Conservation (phyloP, 2,113 vertebrate genomes). For the Delphinus delphis region DNA sequence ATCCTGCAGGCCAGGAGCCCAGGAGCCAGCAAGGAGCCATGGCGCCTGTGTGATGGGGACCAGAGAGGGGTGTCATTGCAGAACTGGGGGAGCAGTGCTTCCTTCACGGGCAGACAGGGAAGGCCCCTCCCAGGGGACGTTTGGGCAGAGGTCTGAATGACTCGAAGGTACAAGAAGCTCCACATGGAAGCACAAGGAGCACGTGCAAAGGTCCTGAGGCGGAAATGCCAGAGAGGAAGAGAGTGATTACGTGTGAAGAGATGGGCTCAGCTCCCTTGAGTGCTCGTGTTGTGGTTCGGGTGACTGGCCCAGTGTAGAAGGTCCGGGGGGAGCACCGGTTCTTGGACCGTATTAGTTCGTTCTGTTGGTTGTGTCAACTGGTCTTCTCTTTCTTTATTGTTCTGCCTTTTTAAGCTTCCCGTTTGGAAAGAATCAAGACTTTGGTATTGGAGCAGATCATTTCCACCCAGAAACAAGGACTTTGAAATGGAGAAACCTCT, state of each 20-base stretch:
- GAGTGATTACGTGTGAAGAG: rapidly evolving
- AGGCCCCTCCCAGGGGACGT: background rate
- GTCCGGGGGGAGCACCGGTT: background rate
- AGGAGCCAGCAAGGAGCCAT: background rate
- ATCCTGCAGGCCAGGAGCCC: background rate
- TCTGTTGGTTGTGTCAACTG: background rate
- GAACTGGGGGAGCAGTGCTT: background rate
- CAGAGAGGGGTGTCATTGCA: background rate
- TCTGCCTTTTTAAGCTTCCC: background rate
- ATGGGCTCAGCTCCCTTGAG: rapidly evolving
- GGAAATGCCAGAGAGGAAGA: background rate
- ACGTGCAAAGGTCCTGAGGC: background rate
- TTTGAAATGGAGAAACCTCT: background rate
- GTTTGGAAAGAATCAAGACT: background rate
- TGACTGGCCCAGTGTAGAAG: too few species aligned
- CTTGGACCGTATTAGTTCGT: rapidly evolving
- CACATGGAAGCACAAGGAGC: background rate
- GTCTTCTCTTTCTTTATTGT: background rate
- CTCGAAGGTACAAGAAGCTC: background rate
- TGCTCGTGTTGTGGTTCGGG: rapidly evolving
- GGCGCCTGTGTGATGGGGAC: background rate
- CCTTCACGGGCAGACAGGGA: background rate
- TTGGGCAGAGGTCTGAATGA: background rate
- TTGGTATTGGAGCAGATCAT: background rate
- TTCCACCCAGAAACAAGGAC: background rate